Conservation (phyloP, 23 tunicate genomes). For the Phallusia fumigata region DNA sequence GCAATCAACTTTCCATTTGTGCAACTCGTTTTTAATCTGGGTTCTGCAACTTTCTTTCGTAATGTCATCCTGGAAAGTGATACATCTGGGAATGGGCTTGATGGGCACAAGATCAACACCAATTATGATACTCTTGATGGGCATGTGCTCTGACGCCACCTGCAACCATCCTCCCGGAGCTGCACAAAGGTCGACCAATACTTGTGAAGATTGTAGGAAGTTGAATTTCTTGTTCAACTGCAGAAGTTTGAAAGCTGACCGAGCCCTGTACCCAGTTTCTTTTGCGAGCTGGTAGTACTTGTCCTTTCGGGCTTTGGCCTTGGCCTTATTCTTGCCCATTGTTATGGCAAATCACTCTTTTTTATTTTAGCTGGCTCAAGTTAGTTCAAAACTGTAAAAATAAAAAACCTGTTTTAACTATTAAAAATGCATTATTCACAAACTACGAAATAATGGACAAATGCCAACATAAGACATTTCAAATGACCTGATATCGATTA, state of each 20-base stretch:
- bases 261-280: conserved; percentile 95
- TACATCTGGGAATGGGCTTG: conserved; percentile 77
- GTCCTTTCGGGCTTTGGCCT: conserved; percentile 90
- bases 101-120: conserved; percentile 96
- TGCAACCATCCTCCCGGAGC: conserved; percentile 99
- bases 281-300: conserved; percentile 93
- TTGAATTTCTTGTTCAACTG: conserved; percentile 93
- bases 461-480: no score
- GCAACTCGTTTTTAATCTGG: conserved; percentile 61
- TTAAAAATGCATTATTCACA: no score
- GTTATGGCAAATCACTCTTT: background rate
- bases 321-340: conserved; percentile 80
- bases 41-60: conserved; percentile 89
- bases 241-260: conserved; percentile 95
- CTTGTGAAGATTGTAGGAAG: conserved; percentile 82
- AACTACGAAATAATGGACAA: no score
- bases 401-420: no score
- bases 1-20: conserved; percentile 85
- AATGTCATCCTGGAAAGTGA: conserved; percentile 93
- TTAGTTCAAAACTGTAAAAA: no score
- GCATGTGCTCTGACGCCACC: conserved; percentile 98
- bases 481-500: no score
- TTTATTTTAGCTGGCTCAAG: no score
- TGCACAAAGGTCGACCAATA: conserved; percentile 92
- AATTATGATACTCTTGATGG: conserved; percentile 72